Percentiles rank a stretch among this genome's conserved stretches.
Evolutionary conservation across 2,113 vertebrate genomes (phyloP).

Genomic region (Conger conger): DNA sequence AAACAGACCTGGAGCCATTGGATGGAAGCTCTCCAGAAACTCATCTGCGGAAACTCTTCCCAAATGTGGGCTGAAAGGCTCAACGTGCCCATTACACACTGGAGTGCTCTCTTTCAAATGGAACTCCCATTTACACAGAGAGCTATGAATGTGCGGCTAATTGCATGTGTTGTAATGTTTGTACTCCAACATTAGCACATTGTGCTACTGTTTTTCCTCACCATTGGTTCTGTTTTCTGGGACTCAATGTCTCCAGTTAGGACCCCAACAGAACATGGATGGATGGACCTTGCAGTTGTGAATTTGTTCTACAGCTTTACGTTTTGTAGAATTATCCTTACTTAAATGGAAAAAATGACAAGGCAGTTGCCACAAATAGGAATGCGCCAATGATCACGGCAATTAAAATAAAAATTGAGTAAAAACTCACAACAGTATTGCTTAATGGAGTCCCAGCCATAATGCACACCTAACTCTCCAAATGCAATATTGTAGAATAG

Average conservation of each 20-base stretch:
- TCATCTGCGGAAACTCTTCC: slow-evolving; percentile 18
- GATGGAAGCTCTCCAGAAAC: not conserved
- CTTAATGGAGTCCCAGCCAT: not conserved
- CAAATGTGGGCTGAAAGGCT: slow-evolving; percentile 5
- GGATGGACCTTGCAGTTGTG: slow-evolving; percentile 1
- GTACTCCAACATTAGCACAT: not conserved
- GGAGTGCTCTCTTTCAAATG: slow-evolving; percentile 16
- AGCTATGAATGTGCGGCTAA: slow-evolving; percentile 14
- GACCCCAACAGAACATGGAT: not conserved
- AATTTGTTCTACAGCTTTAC: not conserved
- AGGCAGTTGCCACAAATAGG: not conserved
- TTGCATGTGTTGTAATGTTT: slow-evolving; percentile 15
- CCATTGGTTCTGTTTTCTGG: not conserved
- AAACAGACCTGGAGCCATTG: slow-evolving; percentile 7
- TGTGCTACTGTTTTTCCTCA: not conserved
- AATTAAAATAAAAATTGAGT: not conserved
- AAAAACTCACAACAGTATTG: not conserved
- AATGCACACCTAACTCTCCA: not conserved
- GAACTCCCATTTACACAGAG: slow-evolving; percentile 8
- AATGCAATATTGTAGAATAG: not conserved
- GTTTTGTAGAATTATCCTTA: not conserved
- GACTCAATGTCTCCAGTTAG: not conserved
- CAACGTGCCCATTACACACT: not conserved
- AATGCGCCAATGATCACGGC: not conserved
- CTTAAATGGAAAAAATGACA: not conserved